Evolutionary conservation across 1,140 invertebrate genomes (phyloP), one percentile per base, ranked within the genome.

Genomic region (Mycetomoellerius zeteki): DNA sequence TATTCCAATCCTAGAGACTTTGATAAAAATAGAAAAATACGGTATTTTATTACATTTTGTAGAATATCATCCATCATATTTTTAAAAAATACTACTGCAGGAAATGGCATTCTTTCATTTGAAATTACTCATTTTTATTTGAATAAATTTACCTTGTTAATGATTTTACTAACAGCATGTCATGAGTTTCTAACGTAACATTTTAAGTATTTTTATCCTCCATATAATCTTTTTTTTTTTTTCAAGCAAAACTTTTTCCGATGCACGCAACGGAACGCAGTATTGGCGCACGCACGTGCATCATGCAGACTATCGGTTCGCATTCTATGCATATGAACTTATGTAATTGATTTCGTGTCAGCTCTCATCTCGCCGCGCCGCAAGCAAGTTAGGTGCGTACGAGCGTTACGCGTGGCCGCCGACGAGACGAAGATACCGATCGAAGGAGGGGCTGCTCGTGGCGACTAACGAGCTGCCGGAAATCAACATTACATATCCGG

Each of bases 391-490:
- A 73, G 69, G 69, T 37, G 54, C 69, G 37, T 73, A 73, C 80
- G 69, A 75, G 24, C 69, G 54, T 84, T 43, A 73, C 69, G 69
- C 80, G 69, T 84, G 69, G 80, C 54, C 67, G 80, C 54, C 54
- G 69, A 73, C 50, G 37, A 82, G 19, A 54, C 52, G 54, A 84
- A 84, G 80, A 84, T 84, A 84, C 24, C 56, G 37, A 84, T 84
- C 80, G 54, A 19, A 75, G 37, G n/a, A 50, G 54, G 60, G 33
- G 27, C 27, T 24, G 33, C 47, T 67, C 27, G 33, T 65, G 73
- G 73, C 58, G 58, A 54, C 73, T 78, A 77, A 84, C 80, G n/a
- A 84, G 80, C 80, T 84, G 80, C 80, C 80, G 80, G 80, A 84
- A 84, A 60, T 37, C 24, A 62, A 21, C 27, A 33, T 84, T 73